These are phyloP conservation scores for Terebella lapidaria DNA, from an alignment of 2,888 invertebrate species.

Conservation along the genomic window DNA sequence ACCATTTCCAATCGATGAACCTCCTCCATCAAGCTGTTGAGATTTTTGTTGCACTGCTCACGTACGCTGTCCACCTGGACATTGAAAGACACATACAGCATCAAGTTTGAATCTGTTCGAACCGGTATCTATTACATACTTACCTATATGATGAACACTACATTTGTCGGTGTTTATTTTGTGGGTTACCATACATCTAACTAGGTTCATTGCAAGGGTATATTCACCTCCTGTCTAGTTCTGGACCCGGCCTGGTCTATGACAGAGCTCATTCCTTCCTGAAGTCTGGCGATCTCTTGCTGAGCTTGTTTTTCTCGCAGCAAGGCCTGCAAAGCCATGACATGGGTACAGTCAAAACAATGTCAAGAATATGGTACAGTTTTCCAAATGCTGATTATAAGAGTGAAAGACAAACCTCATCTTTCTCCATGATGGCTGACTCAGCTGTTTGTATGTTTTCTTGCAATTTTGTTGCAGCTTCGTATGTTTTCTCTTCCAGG, in stretches of 20 bases:
- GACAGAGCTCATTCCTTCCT: constrained; percentile 40
- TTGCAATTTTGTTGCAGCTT: constrained; percentile 38
- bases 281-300: constrained; percentile 42
- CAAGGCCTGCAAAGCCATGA: constrained; percentile 32
- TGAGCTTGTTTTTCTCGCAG: constrained; percentile 37
- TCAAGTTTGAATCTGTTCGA: too few relatives aligned
- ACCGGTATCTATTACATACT: too few relatives aligned
- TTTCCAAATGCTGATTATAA: neutral
- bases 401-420: constrained; percentile 38
- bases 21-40: constrained; percentile 45
- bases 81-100: too few relatives aligned
- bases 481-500: constrained; percentile 37
- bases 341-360: neutral
- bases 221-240: constrained; percentile 46
- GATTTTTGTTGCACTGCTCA: constrained; percentile 44
- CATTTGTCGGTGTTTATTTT: too few relatives aligned
- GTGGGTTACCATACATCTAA: too few relatives aligned
- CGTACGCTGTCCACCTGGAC: constrained; percentile 43
- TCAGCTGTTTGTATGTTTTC: constrained; percentile 48
- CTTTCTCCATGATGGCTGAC: constrained; percentile 45
- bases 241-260: constrained; percentile 47
- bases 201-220: too few relatives aligned
- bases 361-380: neutral
- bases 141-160: too few relatives aligned
- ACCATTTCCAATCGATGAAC: constrained; percentile 48